Conservation (phyloP, 92 coral and sea anemone species). For the Parazoanthus darwini region DNA sequence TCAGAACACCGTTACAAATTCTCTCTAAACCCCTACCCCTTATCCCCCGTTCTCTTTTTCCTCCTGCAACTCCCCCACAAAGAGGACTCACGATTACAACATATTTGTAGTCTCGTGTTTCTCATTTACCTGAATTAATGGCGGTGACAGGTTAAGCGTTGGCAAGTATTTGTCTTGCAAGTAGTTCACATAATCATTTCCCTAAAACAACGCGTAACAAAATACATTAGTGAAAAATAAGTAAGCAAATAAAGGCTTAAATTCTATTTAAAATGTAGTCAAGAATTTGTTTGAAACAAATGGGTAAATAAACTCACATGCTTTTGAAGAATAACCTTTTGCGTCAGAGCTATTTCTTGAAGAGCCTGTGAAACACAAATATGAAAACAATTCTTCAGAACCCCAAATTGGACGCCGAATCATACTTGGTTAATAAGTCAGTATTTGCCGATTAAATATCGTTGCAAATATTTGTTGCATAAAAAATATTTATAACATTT, state of each 20-base stretch:
- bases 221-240: background rate
- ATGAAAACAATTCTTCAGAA: background rate
- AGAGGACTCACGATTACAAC: background rate
- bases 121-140: constrained; percentile 74
- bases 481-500: no score
- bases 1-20: background rate
- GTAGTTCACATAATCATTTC: constrained; percentile 75
- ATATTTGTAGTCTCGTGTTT: background rate
- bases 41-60: background rate
- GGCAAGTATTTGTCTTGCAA: constrained; percentile 84
- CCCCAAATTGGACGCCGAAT: no score
- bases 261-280: background rate
- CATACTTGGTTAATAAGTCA: no score
- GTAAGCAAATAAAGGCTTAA: background rate
- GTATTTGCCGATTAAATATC: no score
- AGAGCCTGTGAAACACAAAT: constrained; percentile 59
- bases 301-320: constrained; percentile 53
- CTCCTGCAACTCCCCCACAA: background rate
- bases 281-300: background rate
- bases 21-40: background rate
- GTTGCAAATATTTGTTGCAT: no score
- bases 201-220: constrained; percentile 50
- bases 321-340: constrained; percentile 87
- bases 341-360: constrained; percentile 90
- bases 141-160: constrained; percentile 83